phyloP scores from a whole-genome alignment of 2,797 vertebrate species.

The Sebastes ruberrimus region DNA sequence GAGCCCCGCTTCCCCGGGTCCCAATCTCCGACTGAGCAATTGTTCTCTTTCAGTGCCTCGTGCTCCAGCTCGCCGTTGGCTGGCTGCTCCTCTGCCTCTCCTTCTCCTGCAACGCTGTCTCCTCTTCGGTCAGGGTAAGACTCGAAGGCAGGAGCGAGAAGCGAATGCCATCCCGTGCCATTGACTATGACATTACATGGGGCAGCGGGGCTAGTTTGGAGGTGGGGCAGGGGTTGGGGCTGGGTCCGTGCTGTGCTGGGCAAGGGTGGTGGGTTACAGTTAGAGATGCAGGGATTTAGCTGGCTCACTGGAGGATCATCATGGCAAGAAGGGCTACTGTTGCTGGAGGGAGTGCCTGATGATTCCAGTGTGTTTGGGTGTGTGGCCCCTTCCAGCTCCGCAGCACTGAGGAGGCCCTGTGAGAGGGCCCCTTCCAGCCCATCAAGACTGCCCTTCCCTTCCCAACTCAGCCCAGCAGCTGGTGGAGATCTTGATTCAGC shows the following conservation, averaged over 20 bases:
- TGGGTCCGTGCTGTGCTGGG: conserved; percentile 63
- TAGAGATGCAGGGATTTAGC: conserved; percentile 63
- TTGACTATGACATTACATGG: conserved; percentile 98
- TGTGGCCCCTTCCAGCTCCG: conserved; percentile 39
- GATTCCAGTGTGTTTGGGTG: conserved; percentile 84
- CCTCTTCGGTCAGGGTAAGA: conserved; percentile 70
- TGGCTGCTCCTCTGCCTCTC: conserved; percentile 75
- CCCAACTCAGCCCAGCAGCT: conserved; percentile 77
- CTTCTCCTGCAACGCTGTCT: conserved; percentile 54
- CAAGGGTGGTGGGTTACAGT: conserved; percentile 74
- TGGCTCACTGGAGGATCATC: conserved; percentile 64
- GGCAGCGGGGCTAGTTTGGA: conserved; percentile 82
- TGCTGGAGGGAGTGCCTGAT: conserved; percentile 83
- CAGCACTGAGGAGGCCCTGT: conserved; percentile 45
- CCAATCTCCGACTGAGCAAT: conserved; percentile 87
- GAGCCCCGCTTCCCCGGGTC: conserved; percentile 87
- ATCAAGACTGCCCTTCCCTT: conserved; percentile 72
- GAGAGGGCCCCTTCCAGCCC: conserved; percentile 17
- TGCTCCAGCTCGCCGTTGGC: conserved; percentile 90
- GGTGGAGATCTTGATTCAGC: conserved; percentile 74
- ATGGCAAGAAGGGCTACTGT: conserved; percentile 82
- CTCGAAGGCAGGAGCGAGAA: conserved; percentile 75
- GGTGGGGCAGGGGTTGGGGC: conserved; percentile 74
- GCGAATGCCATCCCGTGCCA: conserved; percentile 83
- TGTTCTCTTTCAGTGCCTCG: conserved; percentile 98